Conservation (phyloP, 2,888 invertebrate genomes). For the Folsomia manolachei region DNA sequence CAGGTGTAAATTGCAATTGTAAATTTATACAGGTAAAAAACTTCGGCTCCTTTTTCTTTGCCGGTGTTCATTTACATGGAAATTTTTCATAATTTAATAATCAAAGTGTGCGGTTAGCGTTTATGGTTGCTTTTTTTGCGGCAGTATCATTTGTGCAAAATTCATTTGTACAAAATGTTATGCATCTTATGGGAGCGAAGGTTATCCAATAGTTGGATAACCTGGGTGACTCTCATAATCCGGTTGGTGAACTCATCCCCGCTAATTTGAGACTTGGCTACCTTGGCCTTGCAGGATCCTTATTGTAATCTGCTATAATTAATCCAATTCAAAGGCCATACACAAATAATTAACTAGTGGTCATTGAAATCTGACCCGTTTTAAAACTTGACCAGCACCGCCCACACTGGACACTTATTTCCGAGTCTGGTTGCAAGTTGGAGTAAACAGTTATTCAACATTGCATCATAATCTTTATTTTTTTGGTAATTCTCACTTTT, state of each 20-base stretch:
- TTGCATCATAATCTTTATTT: no score
- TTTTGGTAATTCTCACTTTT: not conserved
- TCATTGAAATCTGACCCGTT: not conserved
- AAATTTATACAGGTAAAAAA: not conserved
- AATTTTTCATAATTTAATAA: not conserved
- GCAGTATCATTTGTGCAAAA: no score
- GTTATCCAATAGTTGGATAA: no score
- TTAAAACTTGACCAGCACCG: not conserved
- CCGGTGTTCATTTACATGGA: not conserved
- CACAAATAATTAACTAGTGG: not conserved
- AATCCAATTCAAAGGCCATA: not conserved
- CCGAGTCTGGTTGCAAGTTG: no score
- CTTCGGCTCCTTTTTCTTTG: not conserved
- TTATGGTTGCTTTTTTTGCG: not conserved
- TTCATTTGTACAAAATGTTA: no score
- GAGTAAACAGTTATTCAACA: no score
- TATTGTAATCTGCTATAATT: no score
- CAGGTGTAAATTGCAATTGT: not conserved
- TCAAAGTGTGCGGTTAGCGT: not conserved
- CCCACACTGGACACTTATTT: not conserved
- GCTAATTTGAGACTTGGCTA: no score
- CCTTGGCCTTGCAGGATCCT: no score
- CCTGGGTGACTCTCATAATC: not conserved
- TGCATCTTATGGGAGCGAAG: no score
- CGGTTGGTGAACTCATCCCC: not conserved